Base-by-base conservation (phyloP, 35 echinoderm and acorn worm genomes). In the Apostichopus parvimensis region DNA sequence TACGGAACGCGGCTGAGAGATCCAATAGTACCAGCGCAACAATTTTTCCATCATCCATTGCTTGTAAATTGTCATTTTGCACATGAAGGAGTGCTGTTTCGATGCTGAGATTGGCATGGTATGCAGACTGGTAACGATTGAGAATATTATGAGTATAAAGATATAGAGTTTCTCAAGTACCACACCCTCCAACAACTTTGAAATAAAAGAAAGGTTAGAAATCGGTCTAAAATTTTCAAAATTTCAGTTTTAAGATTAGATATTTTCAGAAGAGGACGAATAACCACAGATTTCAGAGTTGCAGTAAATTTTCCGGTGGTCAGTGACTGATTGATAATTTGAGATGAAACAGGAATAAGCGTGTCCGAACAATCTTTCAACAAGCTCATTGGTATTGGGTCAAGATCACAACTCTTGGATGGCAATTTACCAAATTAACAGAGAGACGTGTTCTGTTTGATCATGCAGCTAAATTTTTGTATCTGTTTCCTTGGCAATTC, bases 1-100 rank as follows among this genome's bases (percentile, higher is more conserved):
- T 78, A 78, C 9, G 12, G 6, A 78, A 78, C 9, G 77, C 11
- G 11, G 77, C 8, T 23, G 77, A 78, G 1, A 78, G 20, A 78
- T 78, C 77, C 11, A 78, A 22, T 4, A 78, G 77, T 23, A 78
- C 11, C 12, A 78, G 77, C 1, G 6, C 77, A 78, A 22, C 20
- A 34, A 78, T 78, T 22, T 78, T 78, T 78, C 77, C 77, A 78
- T 80, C 0, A 80, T 80, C 78, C 78, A 80, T 80, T 13, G 21
- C 78, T 28, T 15, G 25, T 15, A 52, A 80, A 28, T 54, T 80
- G 34, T 80, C 53, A 73, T 80, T 80, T 6, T 25, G 4, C 6
- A 80, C 21, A 14, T 9, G 5, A 8, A 80, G 22, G 25, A 52
- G 53, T 28, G 26, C 21, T 5, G 21, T 73, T 52, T 80, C 78